Conservation (phyloP, 2,113 vertebrate genomes). For the Barnardius zonarius region DNA sequence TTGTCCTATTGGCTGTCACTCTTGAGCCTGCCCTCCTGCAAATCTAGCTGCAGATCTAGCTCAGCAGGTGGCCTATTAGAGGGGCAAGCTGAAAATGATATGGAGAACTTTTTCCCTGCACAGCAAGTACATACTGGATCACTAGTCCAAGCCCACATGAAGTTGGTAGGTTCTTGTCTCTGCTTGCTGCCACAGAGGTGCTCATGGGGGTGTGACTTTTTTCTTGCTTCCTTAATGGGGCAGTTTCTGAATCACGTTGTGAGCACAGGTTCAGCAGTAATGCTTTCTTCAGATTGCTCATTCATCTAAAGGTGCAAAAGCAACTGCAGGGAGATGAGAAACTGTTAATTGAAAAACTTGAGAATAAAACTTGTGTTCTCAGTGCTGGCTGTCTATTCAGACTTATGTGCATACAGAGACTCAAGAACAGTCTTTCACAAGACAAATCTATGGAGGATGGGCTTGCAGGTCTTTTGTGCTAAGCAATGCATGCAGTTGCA, state of each 20-base stretch:
- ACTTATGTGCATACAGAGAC: accelerated
- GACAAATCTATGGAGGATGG: background rate
- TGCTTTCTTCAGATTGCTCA: background rate
- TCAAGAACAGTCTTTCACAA: background rate
- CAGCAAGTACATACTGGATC: background rate
- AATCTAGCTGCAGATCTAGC: background rate
- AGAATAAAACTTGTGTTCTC: background rate
- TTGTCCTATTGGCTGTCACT: background rate
- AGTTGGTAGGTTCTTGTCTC: background rate
- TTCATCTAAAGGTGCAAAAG: background rate
- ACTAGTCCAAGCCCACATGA: background rate
- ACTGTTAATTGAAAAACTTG: background rate
- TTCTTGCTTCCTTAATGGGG: background rate
- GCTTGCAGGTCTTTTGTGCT: background rate
- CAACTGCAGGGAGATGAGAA: background rate
- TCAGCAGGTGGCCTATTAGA: background rate
- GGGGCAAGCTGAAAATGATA: background rate
- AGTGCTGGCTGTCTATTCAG: background rate
- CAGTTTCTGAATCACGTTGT: background rate
- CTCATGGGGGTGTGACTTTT: background rate
- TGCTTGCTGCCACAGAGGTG: background rate
- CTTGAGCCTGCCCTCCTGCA: background rate
- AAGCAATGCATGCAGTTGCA: background rate
- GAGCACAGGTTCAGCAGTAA: background rate
- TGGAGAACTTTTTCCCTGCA: background rate